phyloP scores from a whole-genome alignment of 2,797 vertebrate species.

The Notamacropus eugenii region DNA sequence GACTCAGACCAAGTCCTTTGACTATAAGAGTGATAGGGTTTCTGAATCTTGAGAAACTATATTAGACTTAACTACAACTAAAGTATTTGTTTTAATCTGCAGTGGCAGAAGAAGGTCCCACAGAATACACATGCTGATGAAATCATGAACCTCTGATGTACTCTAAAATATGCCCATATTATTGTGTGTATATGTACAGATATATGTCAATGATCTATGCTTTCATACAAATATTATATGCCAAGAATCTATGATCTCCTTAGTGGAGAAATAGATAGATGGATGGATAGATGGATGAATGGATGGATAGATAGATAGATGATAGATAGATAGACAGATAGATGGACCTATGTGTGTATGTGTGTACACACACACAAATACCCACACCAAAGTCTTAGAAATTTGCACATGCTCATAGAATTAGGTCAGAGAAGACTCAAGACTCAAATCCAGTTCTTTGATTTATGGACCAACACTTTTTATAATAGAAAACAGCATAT shows the following conservation, averaged over 20 bases:
- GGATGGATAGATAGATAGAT: too few relatives aligned
- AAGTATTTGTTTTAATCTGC: not conserved
- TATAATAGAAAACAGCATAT: not conserved
- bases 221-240: not conserved
- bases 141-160: not conserved
- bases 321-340: too few relatives aligned
- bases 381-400: not conserved
- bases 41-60: not conserved
- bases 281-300: too few relatives aligned
- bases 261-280: too few relatives aligned
- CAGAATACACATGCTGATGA: not conserved
- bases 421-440: not conserved
- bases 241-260: not conserved
- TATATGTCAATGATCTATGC: not conserved
- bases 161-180: not conserved
- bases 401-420: not conserved
- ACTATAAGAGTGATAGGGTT: not conserved
- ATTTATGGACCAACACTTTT: not conserved
- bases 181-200: not conserved
- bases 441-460: not conserved
- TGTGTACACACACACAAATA: not conserved
- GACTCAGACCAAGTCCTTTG: not conserved
- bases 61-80: not conserved
- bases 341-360: not conserved
- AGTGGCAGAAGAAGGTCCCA: not conserved